These are phyloP conservation scores for Bambusicola thoracicus DNA, from an alignment of 2,113 vertebrate genomes.

Conservation along the genomic window DNA sequence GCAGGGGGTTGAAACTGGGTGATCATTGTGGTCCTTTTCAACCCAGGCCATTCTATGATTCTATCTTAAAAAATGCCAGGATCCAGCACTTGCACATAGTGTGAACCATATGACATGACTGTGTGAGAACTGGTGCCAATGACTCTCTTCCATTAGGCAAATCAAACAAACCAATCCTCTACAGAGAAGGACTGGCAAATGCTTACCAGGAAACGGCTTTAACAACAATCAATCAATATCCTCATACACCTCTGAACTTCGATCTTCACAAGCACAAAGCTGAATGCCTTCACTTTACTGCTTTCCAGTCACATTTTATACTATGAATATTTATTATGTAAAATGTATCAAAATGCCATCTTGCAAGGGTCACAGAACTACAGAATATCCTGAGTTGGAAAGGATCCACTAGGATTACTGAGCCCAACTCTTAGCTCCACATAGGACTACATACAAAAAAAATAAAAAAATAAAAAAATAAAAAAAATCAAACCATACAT, in stretches of 20 bases:
- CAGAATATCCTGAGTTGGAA: no score
- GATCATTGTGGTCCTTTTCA: no score
- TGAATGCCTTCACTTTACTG: background rate
- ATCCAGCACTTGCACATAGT: background rate
- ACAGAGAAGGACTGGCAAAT: background rate
- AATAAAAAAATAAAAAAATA: no score
- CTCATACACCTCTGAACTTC: background rate
- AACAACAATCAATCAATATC: background rate
- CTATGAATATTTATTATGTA: background rate
- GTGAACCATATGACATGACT: accelerated
- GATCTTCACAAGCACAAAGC: background rate
- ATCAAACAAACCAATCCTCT: background rate
- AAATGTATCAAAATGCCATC: background rate
- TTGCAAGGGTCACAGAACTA: background rate
- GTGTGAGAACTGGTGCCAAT: background rate
- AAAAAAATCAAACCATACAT: no score
- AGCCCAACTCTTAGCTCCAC: no score
- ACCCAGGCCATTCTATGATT: no score
- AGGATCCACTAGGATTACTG: no score
- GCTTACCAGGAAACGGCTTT: background rate
- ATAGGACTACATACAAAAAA: no score
- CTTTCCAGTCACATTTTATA: background rate
- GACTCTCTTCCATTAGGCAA: background rate
- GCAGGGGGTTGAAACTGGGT: no score
- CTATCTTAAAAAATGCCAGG: background rate